These are phyloP conservation scores for Cosmia trapezina DNA, from an alignment of 2,888 invertebrate genomes.

Conservation along the genomic window DNA sequence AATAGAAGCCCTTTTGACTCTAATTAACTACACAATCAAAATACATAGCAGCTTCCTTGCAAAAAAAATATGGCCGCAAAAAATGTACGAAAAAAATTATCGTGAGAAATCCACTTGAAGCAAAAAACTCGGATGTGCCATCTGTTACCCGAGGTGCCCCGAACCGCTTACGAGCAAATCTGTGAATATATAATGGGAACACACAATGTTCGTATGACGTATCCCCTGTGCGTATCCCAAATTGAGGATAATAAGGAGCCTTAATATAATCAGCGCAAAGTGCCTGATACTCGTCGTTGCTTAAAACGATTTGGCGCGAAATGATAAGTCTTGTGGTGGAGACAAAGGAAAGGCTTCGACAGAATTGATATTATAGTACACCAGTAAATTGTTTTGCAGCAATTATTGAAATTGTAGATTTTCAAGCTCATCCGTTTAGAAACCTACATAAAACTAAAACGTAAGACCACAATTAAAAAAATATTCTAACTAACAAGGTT, in stretches of 20 bases:
- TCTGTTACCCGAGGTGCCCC: constrained; percentile 75
- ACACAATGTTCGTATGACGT: constrained; percentile 44
- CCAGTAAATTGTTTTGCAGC: neutral
- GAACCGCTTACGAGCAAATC: constrained; percentile 71
- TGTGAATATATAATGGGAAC: constrained; percentile 77
- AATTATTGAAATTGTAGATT: neutral
- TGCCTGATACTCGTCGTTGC: constrained; percentile 28
- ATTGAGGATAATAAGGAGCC: constrained; percentile 48
- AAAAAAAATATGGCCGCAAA: constrained; percentile 27
- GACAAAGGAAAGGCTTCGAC: constrained; percentile 26
- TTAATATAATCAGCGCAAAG: constrained; percentile 47
- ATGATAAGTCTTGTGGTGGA: constrained; percentile 11
- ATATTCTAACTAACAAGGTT: constrained; percentile 4
- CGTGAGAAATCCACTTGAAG: constrained; percentile 75
- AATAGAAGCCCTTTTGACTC: constrained; percentile 15
- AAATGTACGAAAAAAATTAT: constrained; percentile 60
- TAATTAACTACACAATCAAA: constrained; percentile 42
- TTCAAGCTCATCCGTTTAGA: neutral
- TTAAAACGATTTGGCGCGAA: constrained; percentile 12
- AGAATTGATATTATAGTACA: neutral
- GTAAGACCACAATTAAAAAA: neutral
- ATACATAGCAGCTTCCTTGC: constrained; percentile 17
- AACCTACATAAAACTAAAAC: constrained; percentile 7
- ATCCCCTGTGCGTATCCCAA: constrained; percentile 9
- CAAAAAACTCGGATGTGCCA: constrained; percentile 80